phyloP scores from a whole-genome alignment of 2,888 invertebrate genomes.

The Mongoloraphidia duomilia region DNA sequence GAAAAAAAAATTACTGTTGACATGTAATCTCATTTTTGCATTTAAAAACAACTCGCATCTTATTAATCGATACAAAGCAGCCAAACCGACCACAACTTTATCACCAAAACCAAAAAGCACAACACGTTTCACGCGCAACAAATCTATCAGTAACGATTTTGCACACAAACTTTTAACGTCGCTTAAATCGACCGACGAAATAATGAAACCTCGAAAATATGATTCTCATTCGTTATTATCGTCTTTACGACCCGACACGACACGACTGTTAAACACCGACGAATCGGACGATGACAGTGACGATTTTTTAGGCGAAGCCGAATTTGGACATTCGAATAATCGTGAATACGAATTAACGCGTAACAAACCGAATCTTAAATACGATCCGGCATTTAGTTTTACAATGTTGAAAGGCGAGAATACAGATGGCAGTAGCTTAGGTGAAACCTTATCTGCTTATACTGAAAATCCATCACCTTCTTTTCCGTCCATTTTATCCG shows the following conservation, averaged over 20 bases:
- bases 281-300: neutral
- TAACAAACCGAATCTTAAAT: slow-evolving; percentile 3
- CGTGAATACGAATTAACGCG: neutral
- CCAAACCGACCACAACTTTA: slow-evolving; percentile 11
- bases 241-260: no score
- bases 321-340: neutral
- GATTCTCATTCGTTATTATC: no score
- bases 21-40: no score
- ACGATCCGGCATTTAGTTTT: slow-evolving; percentile 26
- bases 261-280: neutral
- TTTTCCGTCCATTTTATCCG: neutral
- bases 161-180: slow-evolving; percentile 22
- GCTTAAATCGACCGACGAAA: slow-evolving; percentile 12
- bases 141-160: slow-evolving; percentile 29
- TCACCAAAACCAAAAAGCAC: slow-evolving; percentile 17
- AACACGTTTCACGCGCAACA: slow-evolving; percentile 23
- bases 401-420: slow-evolving; percentile 27
- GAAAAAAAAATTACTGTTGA: no score
- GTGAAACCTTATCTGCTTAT: slow-evolving; percentile 5
- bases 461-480: slow-evolving; percentile 4
- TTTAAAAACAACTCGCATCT: slow-evolving; percentile 2
- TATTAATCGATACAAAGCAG: slow-evolving; percentile 7
- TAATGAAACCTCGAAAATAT: neutral
- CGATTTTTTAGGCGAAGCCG: neutral
- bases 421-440: slow-evolving; percentile 13